Evolutionary conservation across 1,140 invertebrate genomes (phyloP).

Genomic region (Triops longicaudatus): DNA sequence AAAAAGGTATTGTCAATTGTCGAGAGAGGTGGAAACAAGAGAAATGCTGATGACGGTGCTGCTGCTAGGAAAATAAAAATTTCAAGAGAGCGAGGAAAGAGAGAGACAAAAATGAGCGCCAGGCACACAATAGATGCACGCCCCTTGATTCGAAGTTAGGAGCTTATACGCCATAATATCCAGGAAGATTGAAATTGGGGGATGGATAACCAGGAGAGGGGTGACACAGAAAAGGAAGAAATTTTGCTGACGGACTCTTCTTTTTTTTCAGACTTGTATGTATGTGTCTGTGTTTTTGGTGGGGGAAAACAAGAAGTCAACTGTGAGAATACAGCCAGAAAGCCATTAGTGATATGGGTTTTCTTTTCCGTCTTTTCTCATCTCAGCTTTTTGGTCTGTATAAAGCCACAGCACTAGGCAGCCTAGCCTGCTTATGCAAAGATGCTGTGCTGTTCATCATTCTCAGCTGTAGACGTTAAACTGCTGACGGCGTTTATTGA

Average conservation of each 20-base stretch:
- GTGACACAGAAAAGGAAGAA: neutral
- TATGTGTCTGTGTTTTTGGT: neutral
- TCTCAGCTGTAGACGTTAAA: neutral
- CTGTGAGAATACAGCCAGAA: neutral
- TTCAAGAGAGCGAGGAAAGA: neutral
- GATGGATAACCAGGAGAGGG: neutral
- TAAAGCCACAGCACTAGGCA: neutral
- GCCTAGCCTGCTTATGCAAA: neutral
- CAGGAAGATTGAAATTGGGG: conserved; percentile 2
- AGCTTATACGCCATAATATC: neutral
- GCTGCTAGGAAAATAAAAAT: neutral
- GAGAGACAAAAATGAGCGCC: neutral
- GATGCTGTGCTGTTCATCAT: neutral
- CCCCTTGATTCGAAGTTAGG: neutral
- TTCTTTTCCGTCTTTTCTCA: neutral
- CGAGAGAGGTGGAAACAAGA: neutral
- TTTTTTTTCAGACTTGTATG: neutral
- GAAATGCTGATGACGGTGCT: neutral
- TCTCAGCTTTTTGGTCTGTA: neutral
- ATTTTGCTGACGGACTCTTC: neutral
- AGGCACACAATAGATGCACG: neutral
- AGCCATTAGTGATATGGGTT: conserved; percentile 8
- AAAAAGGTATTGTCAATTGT: neutral
- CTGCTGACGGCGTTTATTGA: neutral
- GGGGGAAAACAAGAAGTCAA: neutral